These are phyloP conservation scores for Spilogale gracilis DNA, from an alignment of 2,113 vertebrate genomes.

Conservation along the genomic window DNA sequence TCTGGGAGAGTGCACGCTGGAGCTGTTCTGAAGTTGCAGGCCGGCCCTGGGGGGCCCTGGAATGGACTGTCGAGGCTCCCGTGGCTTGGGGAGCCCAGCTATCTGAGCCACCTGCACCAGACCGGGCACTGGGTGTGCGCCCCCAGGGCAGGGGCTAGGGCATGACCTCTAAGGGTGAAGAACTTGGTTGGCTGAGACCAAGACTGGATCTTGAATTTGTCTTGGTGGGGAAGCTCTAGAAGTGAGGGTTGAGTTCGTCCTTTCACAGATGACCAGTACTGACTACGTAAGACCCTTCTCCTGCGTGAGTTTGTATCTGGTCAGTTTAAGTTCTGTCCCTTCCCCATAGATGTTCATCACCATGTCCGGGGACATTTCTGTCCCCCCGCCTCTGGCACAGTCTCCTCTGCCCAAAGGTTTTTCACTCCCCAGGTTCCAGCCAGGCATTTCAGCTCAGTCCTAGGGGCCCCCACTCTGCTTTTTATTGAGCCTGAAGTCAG, in stretches of 20 bases:
- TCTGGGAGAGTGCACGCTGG: neutral
- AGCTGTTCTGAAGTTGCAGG: neutral
- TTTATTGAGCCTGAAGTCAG: neutral
- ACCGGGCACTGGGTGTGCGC: neutral
- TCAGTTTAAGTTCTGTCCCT: neutral
- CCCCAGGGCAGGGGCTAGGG: neutral
- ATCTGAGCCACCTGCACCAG: neutral
- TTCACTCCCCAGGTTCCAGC: neutral
- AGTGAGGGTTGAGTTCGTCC: neutral
- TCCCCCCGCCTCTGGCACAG: neutral
- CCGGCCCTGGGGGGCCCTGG: neutral
- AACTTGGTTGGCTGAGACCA: neutral
- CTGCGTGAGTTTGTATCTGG: neutral
- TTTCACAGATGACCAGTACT: neutral
- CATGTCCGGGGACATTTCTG: neutral
- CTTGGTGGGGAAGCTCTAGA: neutral
- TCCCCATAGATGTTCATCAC: neutral
- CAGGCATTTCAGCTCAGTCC: neutral
- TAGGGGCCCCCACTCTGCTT: neutral
- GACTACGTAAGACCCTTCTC: neutral
- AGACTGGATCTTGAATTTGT: neutral
- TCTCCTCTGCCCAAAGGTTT: neutral
- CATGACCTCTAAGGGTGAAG: neutral
- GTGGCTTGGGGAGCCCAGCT: neutral
- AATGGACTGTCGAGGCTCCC: neutral